These are phyloP conservation scores for Amphimallon solstitiale DNA, from an alignment of 2,888 invertebrate species.

Conservation along the genomic window DNA sequence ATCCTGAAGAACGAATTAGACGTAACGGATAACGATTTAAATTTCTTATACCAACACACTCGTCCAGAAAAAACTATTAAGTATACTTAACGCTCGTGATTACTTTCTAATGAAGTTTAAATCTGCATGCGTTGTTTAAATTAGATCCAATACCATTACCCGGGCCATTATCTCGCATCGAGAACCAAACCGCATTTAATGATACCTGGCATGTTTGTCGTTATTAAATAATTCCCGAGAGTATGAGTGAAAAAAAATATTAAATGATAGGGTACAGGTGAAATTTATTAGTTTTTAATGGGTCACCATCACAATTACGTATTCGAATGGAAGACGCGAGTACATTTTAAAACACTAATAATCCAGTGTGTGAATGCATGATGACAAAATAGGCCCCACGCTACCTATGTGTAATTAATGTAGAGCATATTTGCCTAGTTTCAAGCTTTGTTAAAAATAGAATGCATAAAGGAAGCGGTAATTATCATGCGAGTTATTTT, in stretches of 20 bases:
- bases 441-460: too few species aligned
- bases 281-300: constrained; percentile 28
- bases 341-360: constrained; percentile 8
- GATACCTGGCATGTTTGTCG: constrained; percentile 12
- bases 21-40: background rate
- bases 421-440: too few species aligned
- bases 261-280: constrained; percentile 19
- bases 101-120: constrained; percentile 57
- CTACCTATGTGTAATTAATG: too few species aligned
- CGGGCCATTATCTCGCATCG: background rate
- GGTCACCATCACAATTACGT: constrained; percentile 22
- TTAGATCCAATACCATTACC: constrained; percentile 5
- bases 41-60: background rate
- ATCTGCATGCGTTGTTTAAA: constrained; percentile 49
- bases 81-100: constrained; percentile 54
- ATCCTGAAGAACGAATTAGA: too few species aligned
- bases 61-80: constrained; percentile 44
- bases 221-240: constrained; percentile 16
- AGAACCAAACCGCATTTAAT: constrained; percentile 8
- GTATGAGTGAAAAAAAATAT: constrained; percentile 14
- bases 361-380: background rate
- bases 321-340: constrained; percentile 16
- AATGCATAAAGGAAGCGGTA: too few species aligned
- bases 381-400: too few species aligned
- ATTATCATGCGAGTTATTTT: too few species aligned